Conservation (phyloP, 2,113 vertebrate species). For the Neogobius melanostomus region DNA sequence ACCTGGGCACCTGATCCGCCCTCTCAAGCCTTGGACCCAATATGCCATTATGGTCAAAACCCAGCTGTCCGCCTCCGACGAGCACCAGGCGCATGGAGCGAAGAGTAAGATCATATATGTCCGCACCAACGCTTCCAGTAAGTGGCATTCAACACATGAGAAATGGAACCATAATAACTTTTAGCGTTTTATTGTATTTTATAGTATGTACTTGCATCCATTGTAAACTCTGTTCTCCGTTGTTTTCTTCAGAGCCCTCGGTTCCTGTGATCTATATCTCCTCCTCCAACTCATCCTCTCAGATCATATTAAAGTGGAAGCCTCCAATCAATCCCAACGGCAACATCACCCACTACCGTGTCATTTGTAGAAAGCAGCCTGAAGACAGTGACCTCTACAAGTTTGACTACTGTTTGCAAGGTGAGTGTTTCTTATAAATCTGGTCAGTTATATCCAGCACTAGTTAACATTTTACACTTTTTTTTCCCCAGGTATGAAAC, state of each 20-base stretch:
- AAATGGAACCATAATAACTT: background rate
- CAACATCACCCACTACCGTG: conserved; percentile 94
- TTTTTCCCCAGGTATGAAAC: conserved; percentile 83
- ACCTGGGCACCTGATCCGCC: conserved; percentile 83
- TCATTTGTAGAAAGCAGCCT: conserved; percentile 86
- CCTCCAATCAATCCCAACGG: conserved; percentile 91
- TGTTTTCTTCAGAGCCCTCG: conserved; percentile 81
- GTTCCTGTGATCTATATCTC: conserved; percentile 92
- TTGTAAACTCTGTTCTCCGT: background rate
- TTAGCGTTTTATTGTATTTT: background rate
- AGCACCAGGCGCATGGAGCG: conserved; percentile 89
- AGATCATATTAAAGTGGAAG: conserved; percentile 97
- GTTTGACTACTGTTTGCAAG: conserved; percentile 93
- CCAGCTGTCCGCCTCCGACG: conserved; percentile 90
- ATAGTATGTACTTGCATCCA: background rate
- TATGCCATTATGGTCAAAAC: conserved; percentile 97
- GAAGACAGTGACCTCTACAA: conserved; percentile 91
- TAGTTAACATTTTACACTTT: background rate
- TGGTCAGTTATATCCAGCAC: background rate
- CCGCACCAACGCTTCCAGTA: conserved; percentile 89
- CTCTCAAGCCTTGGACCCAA: conserved; percentile 94
- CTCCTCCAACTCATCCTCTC: conserved; percentile 91
- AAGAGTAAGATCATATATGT: conserved; percentile 97
- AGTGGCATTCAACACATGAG: conserved; percentile 51
- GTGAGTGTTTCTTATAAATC: conserved; percentile 58